Percentiles rank a stretch among this genome's conserved stretches.
phyloP scores from a whole-genome alignment of 1,140 invertebrate genomes.

The Mamestra configurata region DNA sequence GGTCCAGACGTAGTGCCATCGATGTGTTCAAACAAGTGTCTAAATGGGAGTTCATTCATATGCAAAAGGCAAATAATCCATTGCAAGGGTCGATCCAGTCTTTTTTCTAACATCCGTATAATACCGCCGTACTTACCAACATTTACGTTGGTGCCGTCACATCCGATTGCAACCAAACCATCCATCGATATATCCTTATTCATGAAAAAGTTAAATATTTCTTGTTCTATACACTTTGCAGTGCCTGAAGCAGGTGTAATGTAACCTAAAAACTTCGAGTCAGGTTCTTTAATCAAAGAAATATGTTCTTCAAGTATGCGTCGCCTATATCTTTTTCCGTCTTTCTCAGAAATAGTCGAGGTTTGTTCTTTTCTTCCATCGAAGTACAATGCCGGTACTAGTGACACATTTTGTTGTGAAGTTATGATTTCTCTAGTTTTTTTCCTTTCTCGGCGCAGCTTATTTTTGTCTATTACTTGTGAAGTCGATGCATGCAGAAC shows the following conservation, averaged over 20 bases:
- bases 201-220: slow-evolving; percentile 23
- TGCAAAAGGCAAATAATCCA: slow-evolving; percentile 14
- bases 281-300: slow-evolving; percentile 32
- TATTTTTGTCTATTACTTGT: slow-evolving; percentile 63
- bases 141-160: slow-evolving; percentile 24
- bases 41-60: slow-evolving; percentile 32
- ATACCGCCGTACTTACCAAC: slow-evolving; percentile 19
- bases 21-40: slow-evolving; percentile 14
- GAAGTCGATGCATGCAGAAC: slow-evolving; percentile 41
- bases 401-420: slow-evolving; percentile 17
- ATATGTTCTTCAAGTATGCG: slow-evolving; percentile 32
- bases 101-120: slow-evolving; percentile 13
- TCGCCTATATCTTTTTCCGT: slow-evolving; percentile 52
- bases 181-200: slow-evolving; percentile 20
- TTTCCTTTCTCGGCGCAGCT: slow-evolving; percentile 62
- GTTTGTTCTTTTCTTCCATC: slow-evolving; percentile 69
- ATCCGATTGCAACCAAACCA: slow-evolving; percentile 10
- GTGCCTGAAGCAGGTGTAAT: slow-evolving; percentile 22
- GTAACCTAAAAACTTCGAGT: slow-evolving; percentile 22
- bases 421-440: slow-evolving; percentile 53
- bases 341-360: slow-evolving; percentile 60
- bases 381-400: slow-evolving; percentile 59
- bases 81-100: slow-evolving; percentile 8
- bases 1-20: slow-evolving; percentile 17
- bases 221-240: slow-evolving; percentile 14